These are phyloP conservation scores for Australoheros scitulus DNA, from an alignment of 2,113 vertebrate species.

Conservation along the genomic window DNA sequence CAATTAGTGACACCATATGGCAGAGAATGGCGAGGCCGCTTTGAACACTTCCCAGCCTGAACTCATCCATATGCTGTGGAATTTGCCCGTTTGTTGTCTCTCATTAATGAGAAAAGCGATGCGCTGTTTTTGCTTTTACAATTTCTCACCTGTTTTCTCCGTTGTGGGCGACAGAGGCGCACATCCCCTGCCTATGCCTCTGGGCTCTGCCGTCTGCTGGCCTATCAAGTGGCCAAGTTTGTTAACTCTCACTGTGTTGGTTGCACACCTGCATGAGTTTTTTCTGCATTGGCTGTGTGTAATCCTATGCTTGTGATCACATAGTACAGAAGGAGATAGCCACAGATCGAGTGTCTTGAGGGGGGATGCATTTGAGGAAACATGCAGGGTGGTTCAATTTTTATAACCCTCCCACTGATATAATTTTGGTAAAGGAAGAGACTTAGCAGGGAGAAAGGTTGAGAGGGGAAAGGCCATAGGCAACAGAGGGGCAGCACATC, in stretches of 20 bases:
- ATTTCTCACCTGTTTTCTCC: constrained; percentile 55
- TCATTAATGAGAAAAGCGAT: constrained; percentile 69
- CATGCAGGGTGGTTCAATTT: not conserved
- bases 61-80: constrained; percentile 81
- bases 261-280: constrained; percentile 47
- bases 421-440: constrained; percentile 10
- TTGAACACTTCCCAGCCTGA: constrained; percentile 79
- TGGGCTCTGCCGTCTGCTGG: constrained; percentile 40
- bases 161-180: constrained; percentile 45
- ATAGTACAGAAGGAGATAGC: not conserved
- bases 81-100: constrained; percentile 75
- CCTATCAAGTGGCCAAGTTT: constrained; percentile 22
- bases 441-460: not conserved
- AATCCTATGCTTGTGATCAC: constrained; percentile 17
- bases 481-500: constrained; percentile 27
- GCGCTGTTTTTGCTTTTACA: constrained; percentile 41
- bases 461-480: constrained; percentile 17
- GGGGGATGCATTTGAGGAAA: not conserved
- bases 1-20: constrained; percentile 85
- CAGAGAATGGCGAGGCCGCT: constrained; percentile 66
- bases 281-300: constrained; percentile 18
- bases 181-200: constrained; percentile 30
- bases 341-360: not conserved
- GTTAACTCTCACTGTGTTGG: constrained; percentile 3
- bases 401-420: not conserved